Percentiles rank a stretch among this genome's conserved stretches.
These are phyloP conservation scores for Callyntrura sp. DNA, from an alignment of 2,888 invertebrate species.

Conservation along the genomic window DNA sequence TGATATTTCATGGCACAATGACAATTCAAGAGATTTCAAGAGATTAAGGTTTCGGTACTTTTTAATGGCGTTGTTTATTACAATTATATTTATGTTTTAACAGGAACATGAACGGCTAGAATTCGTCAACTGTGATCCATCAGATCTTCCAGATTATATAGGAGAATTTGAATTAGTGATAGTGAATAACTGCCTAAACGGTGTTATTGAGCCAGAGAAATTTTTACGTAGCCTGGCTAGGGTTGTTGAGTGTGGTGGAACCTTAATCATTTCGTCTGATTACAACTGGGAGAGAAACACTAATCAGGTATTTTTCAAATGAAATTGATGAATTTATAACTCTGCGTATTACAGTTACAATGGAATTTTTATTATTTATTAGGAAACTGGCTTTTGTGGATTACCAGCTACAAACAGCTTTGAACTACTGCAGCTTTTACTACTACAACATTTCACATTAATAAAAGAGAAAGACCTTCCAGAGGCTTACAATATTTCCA, in stretches of 20 bases:
- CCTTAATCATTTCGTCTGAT: constrained; percentile 80
- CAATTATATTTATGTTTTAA: constrained; percentile 38
- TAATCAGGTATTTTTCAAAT: constrained; percentile 70
- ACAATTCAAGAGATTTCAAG: no score
- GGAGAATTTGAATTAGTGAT: constrained; percentile 80
- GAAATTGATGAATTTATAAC: not conserved
- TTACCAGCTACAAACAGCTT: constrained; percentile 74
- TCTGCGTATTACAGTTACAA: not conserved
- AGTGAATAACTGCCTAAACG: constrained; percentile 79
- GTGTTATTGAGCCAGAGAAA: constrained; percentile 77
- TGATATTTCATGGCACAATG: no score
- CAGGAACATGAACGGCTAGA: constrained; percentile 77
- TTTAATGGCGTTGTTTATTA: not conserved
- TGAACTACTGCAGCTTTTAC: constrained; percentile 78
- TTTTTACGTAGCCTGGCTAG: constrained; percentile 74
- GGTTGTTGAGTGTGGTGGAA: constrained; percentile 76
- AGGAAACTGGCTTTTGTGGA: constrained; percentile 78
- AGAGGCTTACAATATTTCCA: constrained; percentile 78
- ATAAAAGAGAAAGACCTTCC: constrained; percentile 78
- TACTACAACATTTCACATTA: constrained; percentile 76
- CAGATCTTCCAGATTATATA: constrained; percentile 64
- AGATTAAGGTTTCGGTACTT: no score
- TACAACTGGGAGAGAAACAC: constrained; percentile 81
- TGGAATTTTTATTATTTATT: constrained; percentile 34
- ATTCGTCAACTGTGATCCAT: constrained; percentile 78